These are phyloP conservation scores for Neopipo cinnamomea DNA, from an alignment of 2,113 vertebrate genomes.

Conservation along the genomic window DNA sequence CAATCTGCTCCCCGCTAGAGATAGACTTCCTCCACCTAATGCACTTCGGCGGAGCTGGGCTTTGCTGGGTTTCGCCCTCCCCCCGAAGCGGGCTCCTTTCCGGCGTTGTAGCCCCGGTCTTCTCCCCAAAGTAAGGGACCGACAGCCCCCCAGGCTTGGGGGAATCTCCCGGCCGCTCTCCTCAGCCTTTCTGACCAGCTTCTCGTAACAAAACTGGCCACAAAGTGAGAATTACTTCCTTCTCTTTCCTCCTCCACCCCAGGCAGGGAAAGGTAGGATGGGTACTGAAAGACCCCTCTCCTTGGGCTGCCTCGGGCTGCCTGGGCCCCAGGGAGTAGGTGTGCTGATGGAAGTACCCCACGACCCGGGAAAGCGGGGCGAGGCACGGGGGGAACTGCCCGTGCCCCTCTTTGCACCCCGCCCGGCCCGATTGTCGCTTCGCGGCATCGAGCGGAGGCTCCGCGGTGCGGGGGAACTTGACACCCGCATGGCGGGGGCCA, in stretches of 20 bases:
- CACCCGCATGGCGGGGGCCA: constrained; percentile 57
- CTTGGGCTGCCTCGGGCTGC: not conserved
- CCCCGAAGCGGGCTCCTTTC: not conserved
- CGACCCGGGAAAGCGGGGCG: not conserved
- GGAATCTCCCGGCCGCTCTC: not conserved
- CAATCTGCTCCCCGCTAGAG: constrained; percentile 69
- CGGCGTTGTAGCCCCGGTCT: accelerated
- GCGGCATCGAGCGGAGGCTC: not conserved
- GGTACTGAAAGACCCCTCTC: not conserved
- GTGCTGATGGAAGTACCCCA: not conserved
- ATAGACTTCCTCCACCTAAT: constrained; percentile 69
- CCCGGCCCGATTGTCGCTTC: not conserved
- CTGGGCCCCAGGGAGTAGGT: not conserved
- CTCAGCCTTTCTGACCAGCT: not conserved
- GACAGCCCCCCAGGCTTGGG: not conserved
- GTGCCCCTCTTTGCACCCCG: not conserved
- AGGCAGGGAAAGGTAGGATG: not conserved
- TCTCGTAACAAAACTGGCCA: not conserved
- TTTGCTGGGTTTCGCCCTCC: not conserved
- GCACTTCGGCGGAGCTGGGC: constrained; percentile 1
- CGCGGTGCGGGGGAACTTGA: constrained; percentile 42
- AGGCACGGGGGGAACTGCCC: not conserved
- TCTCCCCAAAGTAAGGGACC: not conserved
- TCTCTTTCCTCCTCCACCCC: no score
- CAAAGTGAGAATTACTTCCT: not conserved